Conservation (phyloP, 2,888 invertebrate species). For the Lomographa bimaculata region DNA sequence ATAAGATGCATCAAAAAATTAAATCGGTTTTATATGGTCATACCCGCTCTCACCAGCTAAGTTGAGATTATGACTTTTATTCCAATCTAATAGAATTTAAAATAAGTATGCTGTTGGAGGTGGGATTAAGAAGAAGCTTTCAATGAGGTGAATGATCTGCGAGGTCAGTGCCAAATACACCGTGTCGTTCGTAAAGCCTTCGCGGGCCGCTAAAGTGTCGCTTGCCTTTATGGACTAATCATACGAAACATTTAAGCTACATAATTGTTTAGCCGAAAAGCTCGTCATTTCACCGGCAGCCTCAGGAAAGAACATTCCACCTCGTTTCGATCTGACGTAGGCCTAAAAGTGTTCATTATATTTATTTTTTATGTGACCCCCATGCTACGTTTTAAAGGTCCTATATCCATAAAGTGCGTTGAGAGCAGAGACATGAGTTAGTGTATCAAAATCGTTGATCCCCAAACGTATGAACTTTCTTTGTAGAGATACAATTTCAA, state of each 20-base stretch:
- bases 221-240: constrained; percentile 40
- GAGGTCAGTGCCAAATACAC: constrained; percentile 80
- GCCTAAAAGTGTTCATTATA: constrained; percentile 2
- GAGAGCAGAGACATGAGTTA: constrained; percentile 69
- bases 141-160: constrained; percentile 62
- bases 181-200: constrained; percentile 54
- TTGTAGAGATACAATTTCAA: constrained; percentile 33
- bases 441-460: constrained; percentile 71
- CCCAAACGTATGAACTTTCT: constrained; percentile 55
- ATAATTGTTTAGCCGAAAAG: constrained; percentile 32
- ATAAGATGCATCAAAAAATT: constrained; percentile 18
- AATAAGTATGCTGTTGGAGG: constrained; percentile 8
- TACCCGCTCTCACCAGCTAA: no score
- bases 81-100: constrained; percentile 17
- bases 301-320: constrained; percentile 12
- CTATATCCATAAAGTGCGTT: constrained; percentile 60
- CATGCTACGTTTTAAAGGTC: constrained; percentile 64
- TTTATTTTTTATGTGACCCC: constrained; percentile 16
- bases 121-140: constrained; percentile 25
- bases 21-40: no score
- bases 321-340: background rate
- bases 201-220: constrained; percentile 62
- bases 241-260: constrained; percentile 28
- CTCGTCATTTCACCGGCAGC: constrained; percentile 9
- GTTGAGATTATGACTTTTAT: no score